Evolutionary conservation across 2,113 vertebrate genomes (phyloP).

Genomic region (Tupaia chinensis): DNA sequence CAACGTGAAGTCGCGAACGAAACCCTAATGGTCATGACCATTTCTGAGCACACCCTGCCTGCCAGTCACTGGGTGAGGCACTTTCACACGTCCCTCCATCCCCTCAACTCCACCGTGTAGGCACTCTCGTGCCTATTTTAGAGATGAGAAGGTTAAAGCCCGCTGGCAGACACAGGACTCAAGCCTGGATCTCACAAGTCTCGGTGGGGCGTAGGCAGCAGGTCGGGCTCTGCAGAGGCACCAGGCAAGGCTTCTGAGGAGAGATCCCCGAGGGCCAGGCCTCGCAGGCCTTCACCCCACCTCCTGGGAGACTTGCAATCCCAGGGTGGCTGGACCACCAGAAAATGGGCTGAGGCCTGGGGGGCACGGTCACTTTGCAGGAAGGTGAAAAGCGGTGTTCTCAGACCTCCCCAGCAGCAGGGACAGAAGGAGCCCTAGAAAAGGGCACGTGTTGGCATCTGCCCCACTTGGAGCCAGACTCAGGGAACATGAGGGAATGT

Average conservation of each 20-base stretch:
- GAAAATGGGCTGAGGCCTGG: background rate
- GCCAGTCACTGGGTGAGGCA: background rate
- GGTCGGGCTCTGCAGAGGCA: background rate
- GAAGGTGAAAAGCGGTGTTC: background rate
- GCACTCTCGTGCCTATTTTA: background rate
- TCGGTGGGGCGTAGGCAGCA: background rate
- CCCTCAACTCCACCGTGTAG: background rate
- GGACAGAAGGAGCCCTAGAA: background rate
- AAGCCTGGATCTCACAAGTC: background rate
- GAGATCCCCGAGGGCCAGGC: background rate
- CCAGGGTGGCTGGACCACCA: background rate
- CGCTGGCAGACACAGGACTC: background rate
- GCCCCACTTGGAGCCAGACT: slow-evolving; percentile 48
- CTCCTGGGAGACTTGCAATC: background rate
- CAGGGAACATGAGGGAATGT: background rate
- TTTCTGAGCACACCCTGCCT: background rate
- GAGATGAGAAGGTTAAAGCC: background rate
- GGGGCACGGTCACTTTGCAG: background rate
- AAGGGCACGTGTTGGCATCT: slow-evolving; percentile 3
- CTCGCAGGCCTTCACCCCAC: background rate
- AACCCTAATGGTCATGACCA: background rate
- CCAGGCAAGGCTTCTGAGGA: background rate
- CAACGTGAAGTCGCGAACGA: background rate
- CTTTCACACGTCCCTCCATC: background rate
- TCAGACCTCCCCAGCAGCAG: background rate